Evolutionary conservation across 2,888 invertebrate genomes (phyloP), one percentile per base, ranked within the genome.

Genomic region (Pomacea canaliculata): DNA sequence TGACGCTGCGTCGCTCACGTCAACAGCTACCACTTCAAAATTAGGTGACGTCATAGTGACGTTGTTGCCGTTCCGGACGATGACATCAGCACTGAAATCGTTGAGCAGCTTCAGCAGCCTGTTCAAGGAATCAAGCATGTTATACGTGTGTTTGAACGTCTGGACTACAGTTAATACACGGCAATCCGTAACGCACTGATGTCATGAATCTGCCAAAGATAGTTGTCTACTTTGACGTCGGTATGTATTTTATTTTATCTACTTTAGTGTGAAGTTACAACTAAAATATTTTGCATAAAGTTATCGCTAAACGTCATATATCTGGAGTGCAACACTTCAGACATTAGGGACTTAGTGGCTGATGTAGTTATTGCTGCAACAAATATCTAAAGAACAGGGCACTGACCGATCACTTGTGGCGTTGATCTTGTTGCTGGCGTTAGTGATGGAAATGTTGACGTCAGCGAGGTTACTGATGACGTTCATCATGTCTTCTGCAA

Each of bases 391-490:
- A 27, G 27, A 2, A 12, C 10, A 19, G 13, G 13, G 27, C 68
- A 46, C 76, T 72, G 80, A 89, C 89, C 88, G 86, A 75, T 82
- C 83, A 56, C 86, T 85, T 2, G 86, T 86, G n/a, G 84, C 83
- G 66, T 84, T 85, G 12, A 79, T 80, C 23, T 73, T 77, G 70
- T 87, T 85, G 51, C 88, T 87, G 49, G 84, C 81, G 12, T 83
- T 76, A n/a, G 86, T 80, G 5, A 88, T 85, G 13, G 85, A 85
- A 16, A 85, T 84, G 73, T 88, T 89, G 48, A 86, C 88, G 27
- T 86, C 84, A 71, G 86, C 81, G 16, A 90, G 80, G 76, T 90
- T 89, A 75, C 89, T 89, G 18, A 90, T 85, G 10, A 89, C 86
- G 46, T 78, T 80, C 18, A 87, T 80, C 83, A 89, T 83, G 60